These are phyloP conservation scores for Serinus canaria DNA, from an alignment of 2,113 vertebrate species.

Conservation along the genomic window DNA sequence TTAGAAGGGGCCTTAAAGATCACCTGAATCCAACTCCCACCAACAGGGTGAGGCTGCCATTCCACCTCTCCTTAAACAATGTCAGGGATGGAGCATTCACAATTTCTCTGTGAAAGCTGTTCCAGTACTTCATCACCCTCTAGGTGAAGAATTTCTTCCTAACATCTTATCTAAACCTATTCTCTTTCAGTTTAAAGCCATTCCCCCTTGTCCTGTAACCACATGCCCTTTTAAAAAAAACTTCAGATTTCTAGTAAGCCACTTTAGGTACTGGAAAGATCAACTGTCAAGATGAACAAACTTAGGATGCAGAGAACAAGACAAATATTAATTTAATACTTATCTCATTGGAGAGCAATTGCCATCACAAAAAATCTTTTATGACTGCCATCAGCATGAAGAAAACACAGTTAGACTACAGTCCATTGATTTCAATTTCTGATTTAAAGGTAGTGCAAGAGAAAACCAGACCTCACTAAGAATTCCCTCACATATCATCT, in stretches of 20 bases:
- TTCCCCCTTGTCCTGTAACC: not conserved
- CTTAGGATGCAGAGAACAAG: not conserved
- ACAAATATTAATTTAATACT: not conserved
- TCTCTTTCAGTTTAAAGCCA: not conserved
- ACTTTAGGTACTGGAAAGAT: not conserved
- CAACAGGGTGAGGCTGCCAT: not conserved
- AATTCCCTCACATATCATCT: not conserved
- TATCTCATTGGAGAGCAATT: not conserved
- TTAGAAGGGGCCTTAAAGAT: not conserved
- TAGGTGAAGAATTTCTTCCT: not conserved
- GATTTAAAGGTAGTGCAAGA: not conserved
- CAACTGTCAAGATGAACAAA: not conserved
- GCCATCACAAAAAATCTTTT: not conserved
- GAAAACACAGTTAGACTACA: not conserved
- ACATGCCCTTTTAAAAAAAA: not conserved
- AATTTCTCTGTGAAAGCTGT: not conserved
- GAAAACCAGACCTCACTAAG: not conserved
- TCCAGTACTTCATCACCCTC: not conserved
- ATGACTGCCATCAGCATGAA: not conserved
- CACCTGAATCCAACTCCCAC: not conserved
- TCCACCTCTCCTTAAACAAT: not conserved
- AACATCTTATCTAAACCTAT: not conserved
- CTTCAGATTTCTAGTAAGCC: not conserved
- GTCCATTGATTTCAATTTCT: not conserved
- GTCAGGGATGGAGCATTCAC: not conserved